A percentile compares a stretch with the other conserved stretches of the same genome.
Conservation (phyloP, 2,888 invertebrate species). For the Heliconius aoede region DNA sequence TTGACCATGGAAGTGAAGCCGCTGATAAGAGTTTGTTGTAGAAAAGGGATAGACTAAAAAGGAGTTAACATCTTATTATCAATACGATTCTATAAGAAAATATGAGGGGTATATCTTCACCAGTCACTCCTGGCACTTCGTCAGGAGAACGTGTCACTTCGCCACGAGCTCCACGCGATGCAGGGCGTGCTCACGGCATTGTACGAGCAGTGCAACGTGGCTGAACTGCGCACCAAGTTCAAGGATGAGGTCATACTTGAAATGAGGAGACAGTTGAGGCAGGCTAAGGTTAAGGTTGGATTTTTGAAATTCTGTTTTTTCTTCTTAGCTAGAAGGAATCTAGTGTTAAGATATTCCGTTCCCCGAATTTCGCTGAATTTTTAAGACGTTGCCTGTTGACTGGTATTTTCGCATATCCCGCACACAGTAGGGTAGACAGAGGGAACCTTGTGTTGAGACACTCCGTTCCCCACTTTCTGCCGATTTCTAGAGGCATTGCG, state of each 20-base stretch:
- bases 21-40: too few relatives aligned
- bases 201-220: constrained; percentile 82
- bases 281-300: constrained; percentile 67
- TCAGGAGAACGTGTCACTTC: constrained; percentile 83
- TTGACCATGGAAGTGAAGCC: too few relatives aligned
- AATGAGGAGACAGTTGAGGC: constrained; percentile 85
- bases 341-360: too few relatives aligned
- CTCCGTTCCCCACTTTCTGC: too few relatives aligned
- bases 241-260: constrained; percentile 87
- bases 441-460: too few relatives aligned
- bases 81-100: neutral
- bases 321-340: too few relatives aligned
- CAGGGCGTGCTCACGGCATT: constrained; percentile 80
- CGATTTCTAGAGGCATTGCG: too few relatives aligned
- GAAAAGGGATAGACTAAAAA: neutral
- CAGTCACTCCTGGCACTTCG: constrained; percentile 62
- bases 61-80: neutral
- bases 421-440: too few relatives aligned
- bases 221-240: constrained; percentile 82
- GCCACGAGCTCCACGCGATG: constrained; percentile 80
- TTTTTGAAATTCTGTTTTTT: neutral
- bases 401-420: too few relatives aligned
- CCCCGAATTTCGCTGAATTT: too few relatives aligned
- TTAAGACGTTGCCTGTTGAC: too few relatives aligned
- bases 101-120: neutral